Conservation (phyloP, 1,140 invertebrate species). For the Anthonomus grandis region DNA sequence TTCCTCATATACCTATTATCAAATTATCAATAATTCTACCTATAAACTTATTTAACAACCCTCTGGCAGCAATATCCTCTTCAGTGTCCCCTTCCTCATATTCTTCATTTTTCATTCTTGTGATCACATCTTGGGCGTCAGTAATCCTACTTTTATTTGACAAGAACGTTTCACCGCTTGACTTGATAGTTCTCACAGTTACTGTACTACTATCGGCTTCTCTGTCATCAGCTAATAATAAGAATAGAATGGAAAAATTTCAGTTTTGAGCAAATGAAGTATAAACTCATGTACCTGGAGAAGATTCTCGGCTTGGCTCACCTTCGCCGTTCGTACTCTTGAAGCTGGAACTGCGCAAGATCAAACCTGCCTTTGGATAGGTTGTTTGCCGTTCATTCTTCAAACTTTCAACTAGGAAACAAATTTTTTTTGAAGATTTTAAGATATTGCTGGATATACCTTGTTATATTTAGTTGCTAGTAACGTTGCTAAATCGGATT, state of each 20-base stretch:
- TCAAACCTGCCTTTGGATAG: constrained; percentile 66
- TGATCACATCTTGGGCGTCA: constrained; percentile 68
- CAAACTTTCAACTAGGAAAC: constrained; percentile 51
- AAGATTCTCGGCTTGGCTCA: constrained; percentile 24
- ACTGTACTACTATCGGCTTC: constrained; percentile 2
- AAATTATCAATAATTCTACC: constrained; percentile 2
- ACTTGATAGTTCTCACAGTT: constrained; percentile 8
- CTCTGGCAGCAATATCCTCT: constrained; percentile 67
- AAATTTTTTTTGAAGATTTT: too few relatives aligned
- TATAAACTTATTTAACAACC: constrained; percentile 74
- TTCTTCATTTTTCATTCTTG: constrained; percentile 62
- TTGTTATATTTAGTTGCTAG: too few relatives aligned
- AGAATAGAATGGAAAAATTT: not conserved
- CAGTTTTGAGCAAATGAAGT: not conserved
- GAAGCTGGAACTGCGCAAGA: constrained; percentile 60
- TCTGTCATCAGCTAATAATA: constrained; percentile 12
- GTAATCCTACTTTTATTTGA: constrained; percentile 65
- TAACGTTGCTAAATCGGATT: too few relatives aligned
- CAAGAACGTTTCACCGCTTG: constrained; percentile 56
- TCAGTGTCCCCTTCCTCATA: constrained; percentile 54
- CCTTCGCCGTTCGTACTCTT: constrained; percentile 49
- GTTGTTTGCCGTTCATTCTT: constrained; percentile 51
- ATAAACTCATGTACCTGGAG: constrained; percentile 40
- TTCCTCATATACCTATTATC: not conserved
- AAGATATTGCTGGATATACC: too few relatives aligned